Evolutionary conservation across 2,888 invertebrate species (phyloP), one percentile per base, ranked within the genome.

Genomic region (Parnassius mnemosyne): DNA sequence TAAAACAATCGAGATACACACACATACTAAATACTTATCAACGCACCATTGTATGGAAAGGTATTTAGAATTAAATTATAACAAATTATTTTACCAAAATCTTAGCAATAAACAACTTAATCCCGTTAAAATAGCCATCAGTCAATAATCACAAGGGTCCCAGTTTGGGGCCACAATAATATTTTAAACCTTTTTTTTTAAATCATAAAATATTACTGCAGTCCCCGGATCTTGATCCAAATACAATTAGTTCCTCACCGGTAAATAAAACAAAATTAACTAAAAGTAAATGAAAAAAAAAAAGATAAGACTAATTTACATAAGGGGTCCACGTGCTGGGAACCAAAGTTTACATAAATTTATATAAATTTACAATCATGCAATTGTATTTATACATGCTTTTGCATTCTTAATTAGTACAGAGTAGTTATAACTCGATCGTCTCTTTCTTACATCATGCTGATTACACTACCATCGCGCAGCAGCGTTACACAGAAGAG

Each of bases 201-300:
- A 16, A 7, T 13, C 9, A 49, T 10, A n/a, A 49, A 47, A 9
- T 49, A 49, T 49, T 49, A 13, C 16, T 49, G 49, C 9, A 34
- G 60, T 55, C 53, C 49, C 47, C 53, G 63, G 42, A 52, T n/a
- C 60, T 61, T 51, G 53, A 61, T 3, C 44, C 47, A 49, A 43
- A 49, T 53, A 53, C 59, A 25, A 50, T 53, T 52, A 13, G 58
- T 13, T 54, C 50, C 25, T 54, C 25, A 44, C 20, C 43, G 12
- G 12, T 41, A 50, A 16, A 58, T 34, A 44, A 55, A 60, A 55
- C n/a, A 11, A 60, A 60, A 60, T 41, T 3, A 61, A 54, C 16
- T 44, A 44, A 44, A 55, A 43, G 9, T 13, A 50, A 53, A 50
- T 12, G 11, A 51, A 51, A 11, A 44, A 52, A 34, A 9, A n/a